Conservation (phyloP, 2,797 vertebrate species). For the Gymnothorax javanicus region DNA sequence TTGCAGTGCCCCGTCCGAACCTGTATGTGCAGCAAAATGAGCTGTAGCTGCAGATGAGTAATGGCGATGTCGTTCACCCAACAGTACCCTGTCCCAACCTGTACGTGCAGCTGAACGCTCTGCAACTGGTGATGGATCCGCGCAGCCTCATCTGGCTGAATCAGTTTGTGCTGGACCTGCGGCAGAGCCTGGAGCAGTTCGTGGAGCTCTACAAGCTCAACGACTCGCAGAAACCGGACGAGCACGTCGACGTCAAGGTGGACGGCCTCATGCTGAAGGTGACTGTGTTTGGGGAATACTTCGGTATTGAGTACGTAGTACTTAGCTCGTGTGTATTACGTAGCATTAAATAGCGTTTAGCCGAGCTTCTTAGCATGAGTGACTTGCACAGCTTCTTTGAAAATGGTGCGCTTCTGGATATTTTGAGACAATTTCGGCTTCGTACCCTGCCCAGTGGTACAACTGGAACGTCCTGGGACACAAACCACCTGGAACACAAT, state of each 20-base stretch:
- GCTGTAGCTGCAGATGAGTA: not conserved
- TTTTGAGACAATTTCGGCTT: not conserved
- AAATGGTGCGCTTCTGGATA: not conserved
- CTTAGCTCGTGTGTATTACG: not conserved
- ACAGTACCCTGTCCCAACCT: conserved; percentile 94
- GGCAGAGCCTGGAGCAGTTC: conserved; percentile 95
- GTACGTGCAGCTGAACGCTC: conserved; percentile 92
- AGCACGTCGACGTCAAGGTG: conserved; percentile 91
- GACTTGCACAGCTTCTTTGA: not conserved
- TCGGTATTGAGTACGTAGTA: not conserved
- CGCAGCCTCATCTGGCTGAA: conserved; percentile 97
- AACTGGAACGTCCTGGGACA: not conserved
- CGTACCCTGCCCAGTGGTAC: not conserved
- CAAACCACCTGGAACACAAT: not conserved
- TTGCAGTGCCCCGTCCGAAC: not conserved
- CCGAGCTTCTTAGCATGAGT: not conserved
- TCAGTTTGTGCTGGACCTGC: conserved; percentile 91
- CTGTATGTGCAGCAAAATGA: not conserved
- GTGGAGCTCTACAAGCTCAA: conserved; percentile 96
- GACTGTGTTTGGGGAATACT: conserved; percentile 22
- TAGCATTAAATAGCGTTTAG: not conserved
- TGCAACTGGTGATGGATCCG: conserved; percentile 92
- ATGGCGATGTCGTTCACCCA: conserved; percentile 26
- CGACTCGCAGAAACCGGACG: conserved; percentile 93
- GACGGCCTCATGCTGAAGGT: conserved; percentile 99